phyloP scores from a whole-genome alignment of 1,140 invertebrate species.

The fruit fly (Drosophila melanogaster) region DNA sequence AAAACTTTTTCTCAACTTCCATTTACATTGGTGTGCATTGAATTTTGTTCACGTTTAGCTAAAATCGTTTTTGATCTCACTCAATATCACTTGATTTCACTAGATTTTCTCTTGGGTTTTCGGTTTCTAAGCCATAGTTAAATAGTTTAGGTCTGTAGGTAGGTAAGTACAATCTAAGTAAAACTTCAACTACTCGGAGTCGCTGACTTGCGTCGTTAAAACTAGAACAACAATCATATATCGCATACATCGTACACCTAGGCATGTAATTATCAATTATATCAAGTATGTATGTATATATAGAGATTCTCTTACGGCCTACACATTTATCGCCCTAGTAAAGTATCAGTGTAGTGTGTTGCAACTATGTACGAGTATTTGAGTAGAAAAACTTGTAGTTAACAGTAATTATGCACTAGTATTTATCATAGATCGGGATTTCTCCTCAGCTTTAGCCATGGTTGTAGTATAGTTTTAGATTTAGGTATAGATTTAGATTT shows the following conservation, averaged over 20 bases:
- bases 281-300: conserved; percentile 52
- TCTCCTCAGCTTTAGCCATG: conserved; percentile 48
- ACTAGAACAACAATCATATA: conserved; percentile 81
- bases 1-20: conserved; percentile 39
- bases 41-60: conserved; percentile 71
- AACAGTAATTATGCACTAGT: conserved; percentile 73
- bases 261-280: conserved; percentile 29
- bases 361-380: conserved; percentile 61
- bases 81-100: conserved; percentile 84
- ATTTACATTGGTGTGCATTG: conserved; percentile 50
- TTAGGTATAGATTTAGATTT: conserved; percentile 12
- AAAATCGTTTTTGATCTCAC: conserved; percentile 84
- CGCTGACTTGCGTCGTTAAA: conserved; percentile 60
- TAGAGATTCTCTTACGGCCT: conserved; percentile 61
- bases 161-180: conserved; percentile 68
- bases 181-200: conserved; percentile 69
- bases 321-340: conserved; percentile 70
- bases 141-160: conserved; percentile 69
- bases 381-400: conserved; percentile 78
- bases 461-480: conserved; percentile 17
- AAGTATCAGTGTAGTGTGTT: conserved; percentile 75
- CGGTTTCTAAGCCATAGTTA: conserved; percentile 41
- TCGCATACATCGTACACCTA: conserved; percentile 54
- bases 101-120: conserved; percentile 66
- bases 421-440: conserved; percentile 63